These are phyloP conservation scores for Haplochromis vanheusdeni DNA, from an alignment of 2,113 vertebrate genomes.

Conservation along the genomic window DNA sequence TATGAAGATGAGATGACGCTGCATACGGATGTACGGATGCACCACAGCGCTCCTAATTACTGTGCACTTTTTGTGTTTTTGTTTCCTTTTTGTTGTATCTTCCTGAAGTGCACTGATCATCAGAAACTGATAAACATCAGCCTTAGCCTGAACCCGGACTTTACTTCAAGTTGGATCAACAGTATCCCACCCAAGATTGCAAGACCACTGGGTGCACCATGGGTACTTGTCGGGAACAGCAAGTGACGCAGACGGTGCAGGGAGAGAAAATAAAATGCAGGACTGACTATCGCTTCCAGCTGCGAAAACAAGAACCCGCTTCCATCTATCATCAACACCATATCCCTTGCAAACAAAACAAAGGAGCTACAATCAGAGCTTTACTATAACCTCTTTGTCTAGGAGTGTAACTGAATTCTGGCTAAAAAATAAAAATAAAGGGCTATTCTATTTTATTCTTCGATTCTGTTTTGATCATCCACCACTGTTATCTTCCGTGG, in stretches of 20 bases:
- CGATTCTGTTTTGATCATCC: not conserved
- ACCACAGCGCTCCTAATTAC: not conserved
- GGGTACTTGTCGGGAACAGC: not conserved
- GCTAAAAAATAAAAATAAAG: not conserved
- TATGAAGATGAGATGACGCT: not conserved
- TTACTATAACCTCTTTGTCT: not conserved
- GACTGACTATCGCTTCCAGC: accelerated
- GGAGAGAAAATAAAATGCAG: not conserved
- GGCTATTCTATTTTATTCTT: not conserved
- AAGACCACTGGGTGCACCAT: not conserved
- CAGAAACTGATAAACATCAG: not conserved
- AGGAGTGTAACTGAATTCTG: not conserved
- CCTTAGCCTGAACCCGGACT: not conserved
- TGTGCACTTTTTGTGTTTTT: not conserved
- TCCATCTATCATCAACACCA: not conserved
- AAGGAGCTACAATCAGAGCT: not conserved
- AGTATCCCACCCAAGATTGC: not conserved
- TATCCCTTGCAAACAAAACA: not conserved
- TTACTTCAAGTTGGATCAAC: not conserved
- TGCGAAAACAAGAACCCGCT: not conserved
- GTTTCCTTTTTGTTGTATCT: not conserved
- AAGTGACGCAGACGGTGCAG: not conserved
- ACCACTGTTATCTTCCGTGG: not conserved
- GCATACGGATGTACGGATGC: not conserved
- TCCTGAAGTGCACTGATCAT: not conserved